phyloP scores from a whole-genome alignment of 2,888 invertebrate species.

The Drosophila melanocephala region DNA sequence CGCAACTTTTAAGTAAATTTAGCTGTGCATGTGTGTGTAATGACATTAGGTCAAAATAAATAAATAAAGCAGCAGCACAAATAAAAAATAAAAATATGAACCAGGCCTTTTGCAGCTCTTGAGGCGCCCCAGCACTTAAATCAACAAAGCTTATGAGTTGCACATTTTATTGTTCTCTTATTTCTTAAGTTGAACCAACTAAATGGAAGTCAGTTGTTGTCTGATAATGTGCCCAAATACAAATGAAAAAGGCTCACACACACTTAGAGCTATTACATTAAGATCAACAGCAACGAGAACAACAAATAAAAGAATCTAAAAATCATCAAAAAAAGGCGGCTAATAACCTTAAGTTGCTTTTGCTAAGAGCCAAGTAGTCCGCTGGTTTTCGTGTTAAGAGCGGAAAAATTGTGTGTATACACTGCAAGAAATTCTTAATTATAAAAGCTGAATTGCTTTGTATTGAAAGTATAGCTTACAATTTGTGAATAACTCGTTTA shows the following conservation, averaged over 20 bases:
- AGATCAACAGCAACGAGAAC: slow-evolving; percentile 54
- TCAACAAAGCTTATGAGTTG: slow-evolving; percentile 67
- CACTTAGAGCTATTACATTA: slow-evolving; percentile 51
- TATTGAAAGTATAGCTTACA: background rate
- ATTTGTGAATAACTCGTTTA: background rate
- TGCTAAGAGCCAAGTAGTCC: slow-evolving; percentile 43
- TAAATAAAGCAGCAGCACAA: slow-evolving; percentile 51
- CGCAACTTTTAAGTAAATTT: slow-evolving; percentile 56
- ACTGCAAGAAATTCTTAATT: slow-evolving; percentile 27
- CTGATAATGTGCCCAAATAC: slow-evolving; percentile 17
- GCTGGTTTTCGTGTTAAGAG: slow-evolving; percentile 29
- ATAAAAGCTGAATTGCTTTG: background rate
- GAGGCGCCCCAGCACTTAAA: slow-evolving; percentile 45
- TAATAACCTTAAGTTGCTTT: slow-evolving; percentile 65
- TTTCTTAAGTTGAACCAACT: slow-evolving; percentile 27
- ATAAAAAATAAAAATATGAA: slow-evolving; percentile 8
- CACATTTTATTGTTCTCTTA: slow-evolving; percentile 44
- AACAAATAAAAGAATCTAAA: slow-evolving; percentile 55
- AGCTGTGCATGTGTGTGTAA: slow-evolving; percentile 39
- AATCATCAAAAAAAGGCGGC: slow-evolving; percentile 62
- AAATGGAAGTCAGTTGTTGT: slow-evolving; percentile 20
- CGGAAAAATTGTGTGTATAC: slow-evolving; percentile 31
- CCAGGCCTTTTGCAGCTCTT: slow-evolving; percentile 33
- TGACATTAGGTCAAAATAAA: slow-evolving; percentile 70
- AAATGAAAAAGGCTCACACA: slow-evolving; percentile 5